Base-by-base conservation (phyloP, 2,888 invertebrate species). In the Caradrina kadenii region DNA sequence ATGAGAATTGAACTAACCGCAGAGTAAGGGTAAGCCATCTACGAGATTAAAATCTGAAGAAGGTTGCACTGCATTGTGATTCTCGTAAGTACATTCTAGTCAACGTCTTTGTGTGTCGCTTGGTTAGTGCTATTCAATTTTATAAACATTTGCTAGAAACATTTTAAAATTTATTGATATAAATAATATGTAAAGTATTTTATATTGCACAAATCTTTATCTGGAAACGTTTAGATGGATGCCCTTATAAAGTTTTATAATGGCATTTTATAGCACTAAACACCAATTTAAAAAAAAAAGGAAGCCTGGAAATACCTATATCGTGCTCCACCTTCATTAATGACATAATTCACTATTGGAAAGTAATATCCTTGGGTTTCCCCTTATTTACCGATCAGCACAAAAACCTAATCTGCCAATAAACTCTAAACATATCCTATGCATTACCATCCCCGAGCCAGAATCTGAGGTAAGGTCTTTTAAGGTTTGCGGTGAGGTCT, bases 11-110 rank as follows among this genome's bases (percentile, higher is more conserved):
- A 73, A 65, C 58, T 21, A 31, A 48, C 61, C 22, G 8, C 35
- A 56, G 8, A 50, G 21, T 60, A 45, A 63, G 63, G 67, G 62
- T 75, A 26, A 55, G 63, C 45, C 52, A 66, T 69, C 42, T 63
- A 66, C 26, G 39, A 75, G 66, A 78, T 79, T 63, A 69, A 79
- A 68, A 64, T 73, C 42, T 50, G 52, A 19, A 73, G 31, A 39
- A 49, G 19, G 31, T 63, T 61, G 50, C 39, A 42, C 31, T 35
- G 45, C 31, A 31, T 55, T 42, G 45, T 21, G 19, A 54, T 59
- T 50, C 48, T 35, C n/a, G 17, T 67, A 67, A 48, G 48, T 45
- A 52, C 6, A 53, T 58, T 56, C 39, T 48, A 26, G 1, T 13
- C 11, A 39, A 19, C 26, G 15, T 48, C 17, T 35, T 4, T 11